Evolutionary conservation across 2,797 vertebrate genomes (phyloP).

Genomic region (Amblyopsis hoosieri): DNA sequence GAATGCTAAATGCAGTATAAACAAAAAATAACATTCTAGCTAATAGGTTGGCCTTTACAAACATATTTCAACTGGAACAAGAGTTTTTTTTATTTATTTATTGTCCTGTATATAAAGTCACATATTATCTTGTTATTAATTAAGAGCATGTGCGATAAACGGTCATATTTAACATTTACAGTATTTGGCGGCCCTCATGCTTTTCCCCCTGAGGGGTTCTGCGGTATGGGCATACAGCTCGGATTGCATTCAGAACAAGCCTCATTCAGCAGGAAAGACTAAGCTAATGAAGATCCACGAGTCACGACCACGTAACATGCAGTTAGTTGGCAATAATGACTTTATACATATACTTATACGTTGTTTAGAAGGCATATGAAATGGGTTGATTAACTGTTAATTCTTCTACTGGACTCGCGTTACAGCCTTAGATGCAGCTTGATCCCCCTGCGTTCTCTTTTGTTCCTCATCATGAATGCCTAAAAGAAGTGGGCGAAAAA

Average conservation of each 20-base stretch:
- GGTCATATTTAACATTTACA: slow-evolving; percentile 36
- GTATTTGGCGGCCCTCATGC: slow-evolving; percentile 3
- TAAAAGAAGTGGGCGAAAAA: slow-evolving; percentile 32
- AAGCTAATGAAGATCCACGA: slow-evolving; percentile 41
- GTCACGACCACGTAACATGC: slow-evolving; percentile 21
- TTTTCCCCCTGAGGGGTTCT: slow-evolving; percentile 10
- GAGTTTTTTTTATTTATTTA: too few species aligned
- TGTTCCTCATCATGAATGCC: slow-evolving; percentile 43
- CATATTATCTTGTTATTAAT: neutral
- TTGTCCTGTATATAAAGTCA: neutral
- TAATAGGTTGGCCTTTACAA: too few species aligned
- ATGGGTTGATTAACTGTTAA: slow-evolving; percentile 3
- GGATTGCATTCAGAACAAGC: slow-evolving; percentile 55
- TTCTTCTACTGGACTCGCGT: neutral
- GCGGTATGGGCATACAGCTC: slow-evolving; percentile 23
- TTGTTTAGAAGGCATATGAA: slow-evolving; percentile 7
- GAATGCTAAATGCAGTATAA: too few species aligned
- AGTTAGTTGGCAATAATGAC: neutral
- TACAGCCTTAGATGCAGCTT: slow-evolving; percentile 19
- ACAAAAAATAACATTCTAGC: too few species aligned
- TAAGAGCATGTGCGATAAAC: neutral
- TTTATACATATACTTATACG: slow-evolving; percentile 2
- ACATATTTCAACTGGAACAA: too few species aligned
- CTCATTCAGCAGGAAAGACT: slow-evolving; percentile 49
- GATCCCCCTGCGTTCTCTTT: slow-evolving; percentile 38